Evolutionary conservation across 2,797 vertebrate genomes (phyloP).

Genomic region (Babyrousa celebensis): DNA sequence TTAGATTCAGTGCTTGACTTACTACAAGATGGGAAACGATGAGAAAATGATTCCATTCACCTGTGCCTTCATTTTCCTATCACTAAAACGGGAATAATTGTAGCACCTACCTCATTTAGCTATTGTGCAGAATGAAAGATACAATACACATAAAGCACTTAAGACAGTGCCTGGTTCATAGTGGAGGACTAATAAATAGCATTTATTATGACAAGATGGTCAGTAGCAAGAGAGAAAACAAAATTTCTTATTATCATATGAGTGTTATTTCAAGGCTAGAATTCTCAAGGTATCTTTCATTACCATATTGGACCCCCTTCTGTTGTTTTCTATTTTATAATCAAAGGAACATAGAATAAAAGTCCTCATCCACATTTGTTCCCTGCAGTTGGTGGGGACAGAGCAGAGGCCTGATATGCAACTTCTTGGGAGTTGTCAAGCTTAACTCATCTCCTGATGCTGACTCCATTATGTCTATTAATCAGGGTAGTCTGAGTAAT

Average conservation of each 20-base stretch:
- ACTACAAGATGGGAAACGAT: neutral
- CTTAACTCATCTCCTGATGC: neutral
- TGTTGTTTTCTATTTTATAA: neutral
- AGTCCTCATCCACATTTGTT: neutral
- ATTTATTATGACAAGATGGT: neutral
- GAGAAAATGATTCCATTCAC: slow-evolving; percentile 8
- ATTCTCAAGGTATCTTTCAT: neutral
- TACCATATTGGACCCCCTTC: neutral
- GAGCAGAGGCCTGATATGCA: neutral
- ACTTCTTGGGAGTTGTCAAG: slow-evolving; percentile 64
- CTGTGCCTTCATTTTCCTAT: neutral
- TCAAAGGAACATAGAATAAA: slow-evolving; percentile 38
- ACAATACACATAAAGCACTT: neutral
- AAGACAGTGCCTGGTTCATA: neutral
- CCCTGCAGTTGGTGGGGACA: neutral
- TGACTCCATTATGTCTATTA: slow-evolving; percentile 23
- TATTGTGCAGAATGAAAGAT: neutral
- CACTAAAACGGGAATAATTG: slow-evolving; percentile 53
- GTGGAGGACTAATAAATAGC: slow-evolving; percentile 15
- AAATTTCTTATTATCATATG: neutral
- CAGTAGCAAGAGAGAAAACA: neutral
- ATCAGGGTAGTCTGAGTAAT: slow-evolving; percentile 7
- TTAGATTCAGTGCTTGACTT: neutral
- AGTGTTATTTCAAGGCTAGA: slow-evolving; percentile 13
- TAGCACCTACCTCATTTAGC: neutral